These are phyloP conservation scores for Serilophus lunatus DNA, from an alignment of 2,113 vertebrate genomes.

Conservation along the genomic window DNA sequence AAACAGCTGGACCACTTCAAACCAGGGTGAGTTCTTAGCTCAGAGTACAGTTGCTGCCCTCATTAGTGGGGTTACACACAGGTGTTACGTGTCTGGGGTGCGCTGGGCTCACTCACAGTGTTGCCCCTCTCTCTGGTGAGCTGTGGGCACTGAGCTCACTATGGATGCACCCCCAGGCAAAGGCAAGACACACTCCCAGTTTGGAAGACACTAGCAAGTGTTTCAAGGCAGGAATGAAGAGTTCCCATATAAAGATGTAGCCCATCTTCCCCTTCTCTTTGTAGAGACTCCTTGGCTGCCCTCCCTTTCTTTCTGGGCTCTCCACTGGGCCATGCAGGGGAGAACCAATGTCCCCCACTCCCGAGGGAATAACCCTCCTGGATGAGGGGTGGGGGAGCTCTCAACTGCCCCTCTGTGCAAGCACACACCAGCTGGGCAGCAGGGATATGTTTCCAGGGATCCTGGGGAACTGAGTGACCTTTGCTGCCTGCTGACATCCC, in stretches of 20 bases:
- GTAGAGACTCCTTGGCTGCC: background rate
- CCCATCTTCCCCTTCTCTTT: fast-evolving
- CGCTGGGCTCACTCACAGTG: background rate
- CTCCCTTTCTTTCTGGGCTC: background rate
- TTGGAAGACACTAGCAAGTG: background rate
- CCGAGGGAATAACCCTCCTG: fast-evolving
- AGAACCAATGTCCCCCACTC: fast-evolving
- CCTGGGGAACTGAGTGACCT: background rate
- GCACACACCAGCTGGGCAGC: background rate
- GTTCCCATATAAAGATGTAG: background rate
- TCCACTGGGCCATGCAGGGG: background rate
- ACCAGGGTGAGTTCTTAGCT: background rate
- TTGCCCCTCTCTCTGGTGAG: background rate
- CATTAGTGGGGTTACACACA: fast-evolving
- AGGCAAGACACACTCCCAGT: background rate
- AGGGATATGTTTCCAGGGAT: background rate
- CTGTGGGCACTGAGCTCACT: background rate
- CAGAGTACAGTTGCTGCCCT: background rate
- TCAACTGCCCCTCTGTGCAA: background rate
- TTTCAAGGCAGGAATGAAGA: background rate
- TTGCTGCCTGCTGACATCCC: background rate
- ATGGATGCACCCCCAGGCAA: background rate
- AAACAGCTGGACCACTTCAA: background rate
- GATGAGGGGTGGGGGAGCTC: background rate
- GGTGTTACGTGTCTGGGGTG: background rate